Percentiles rank a stretch among this genome's conserved stretches.
phyloP scores from a whole-genome alignment of 2,113 vertebrate species.

The Anarrhichthys ocellatus region DNA sequence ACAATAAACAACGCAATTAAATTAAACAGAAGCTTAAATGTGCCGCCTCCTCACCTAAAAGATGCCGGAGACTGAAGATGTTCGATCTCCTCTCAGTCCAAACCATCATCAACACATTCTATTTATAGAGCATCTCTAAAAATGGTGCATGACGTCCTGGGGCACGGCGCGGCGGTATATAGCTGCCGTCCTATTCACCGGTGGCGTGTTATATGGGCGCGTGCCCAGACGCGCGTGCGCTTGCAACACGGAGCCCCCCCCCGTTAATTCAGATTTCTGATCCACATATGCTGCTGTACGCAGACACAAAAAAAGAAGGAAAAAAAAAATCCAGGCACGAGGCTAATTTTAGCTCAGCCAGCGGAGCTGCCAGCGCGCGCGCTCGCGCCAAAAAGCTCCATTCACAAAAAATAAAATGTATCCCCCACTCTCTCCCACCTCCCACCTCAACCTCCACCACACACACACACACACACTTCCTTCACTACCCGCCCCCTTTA shows the following conservation, averaged over 20 bases:
- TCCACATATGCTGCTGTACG: slow-evolving; percentile 13
- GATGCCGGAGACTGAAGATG: neutral
- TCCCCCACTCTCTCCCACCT: slow-evolving; percentile 9
- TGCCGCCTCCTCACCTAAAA: slow-evolving; percentile 38
- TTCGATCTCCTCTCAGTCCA: slow-evolving; percentile 17
- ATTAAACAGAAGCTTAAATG: neutral
- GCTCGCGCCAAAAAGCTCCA: slow-evolving; percentile 62
- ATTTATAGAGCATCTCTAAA: slow-evolving; percentile 80
- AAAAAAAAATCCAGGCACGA: slow-evolving; percentile 17
- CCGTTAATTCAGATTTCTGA: slow-evolving; percentile 25
- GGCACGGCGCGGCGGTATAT: slow-evolving; percentile 36
- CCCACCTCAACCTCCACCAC: slow-evolving; percentile 28
- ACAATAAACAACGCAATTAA: neutral
- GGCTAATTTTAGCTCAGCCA: slow-evolving; percentile 73
- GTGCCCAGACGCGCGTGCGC: slow-evolving; percentile 29
- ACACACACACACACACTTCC: neutral
- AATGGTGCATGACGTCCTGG: slow-evolving; percentile 79
- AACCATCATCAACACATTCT: slow-evolving; percentile 65
- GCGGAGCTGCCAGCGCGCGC: slow-evolving; percentile 31
- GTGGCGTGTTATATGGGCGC: slow-evolving; percentile 41
- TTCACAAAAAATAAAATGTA: slow-evolving; percentile 74
- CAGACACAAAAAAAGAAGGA: neutral
- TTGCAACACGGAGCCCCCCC: neutral
- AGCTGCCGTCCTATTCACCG: slow-evolving; percentile 63
- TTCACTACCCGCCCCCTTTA: slow-evolving; percentile 5